Conservation (phyloP, 1,140 invertebrate species). For the Drosophila watanabei region DNA sequence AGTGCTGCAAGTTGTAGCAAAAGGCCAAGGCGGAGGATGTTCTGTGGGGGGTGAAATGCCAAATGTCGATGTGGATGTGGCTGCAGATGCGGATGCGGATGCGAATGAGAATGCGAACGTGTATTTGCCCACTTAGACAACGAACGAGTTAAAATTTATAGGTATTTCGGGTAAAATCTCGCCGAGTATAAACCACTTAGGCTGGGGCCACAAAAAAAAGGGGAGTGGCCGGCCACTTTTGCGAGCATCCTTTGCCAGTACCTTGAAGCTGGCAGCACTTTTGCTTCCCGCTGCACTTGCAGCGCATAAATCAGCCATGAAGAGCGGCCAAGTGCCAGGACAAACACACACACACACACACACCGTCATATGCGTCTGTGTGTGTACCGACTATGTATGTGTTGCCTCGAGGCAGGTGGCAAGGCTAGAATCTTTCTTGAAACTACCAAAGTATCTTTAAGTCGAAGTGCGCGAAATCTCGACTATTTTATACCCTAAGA, state of each 20-base stretch:
- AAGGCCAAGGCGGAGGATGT: not conserved
- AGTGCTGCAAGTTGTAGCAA: constrained; percentile 58
- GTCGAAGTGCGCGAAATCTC: not conserved
- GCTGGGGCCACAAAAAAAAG: constrained; percentile 24
- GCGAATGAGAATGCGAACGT: constrained; percentile 53
- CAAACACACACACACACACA: constrained; percentile 6
- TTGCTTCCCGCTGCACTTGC: constrained; percentile 54
- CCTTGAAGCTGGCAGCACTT: constrained; percentile 50
- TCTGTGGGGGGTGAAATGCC: constrained; percentile 31
- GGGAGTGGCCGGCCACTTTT: constrained; percentile 41
- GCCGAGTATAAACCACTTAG: constrained; percentile 80
- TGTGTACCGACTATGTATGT: constrained; percentile 20
- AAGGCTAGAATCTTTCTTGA: constrained; percentile 25
- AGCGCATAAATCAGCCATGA: constrained; percentile 77
- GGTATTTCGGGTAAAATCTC: constrained; percentile 81
- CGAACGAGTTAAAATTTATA: constrained; percentile 82
- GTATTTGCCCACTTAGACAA: constrained; percentile 80
- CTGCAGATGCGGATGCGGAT: constrained; percentile 20
- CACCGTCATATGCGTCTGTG: constrained; percentile 7
- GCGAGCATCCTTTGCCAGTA: constrained; percentile 47
- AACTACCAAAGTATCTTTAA: constrained; percentile 13
- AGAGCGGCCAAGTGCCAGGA: constrained; percentile 65
- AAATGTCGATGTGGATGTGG: constrained; percentile 55
- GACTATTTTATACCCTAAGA: not conserved
- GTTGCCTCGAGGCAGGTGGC: constrained; percentile 41